A percentile compares a stretch with the other conserved stretches of the same genome.
Conservation (phyloP, 2,113 vertebrate genomes). For the Micromys minutus region DNA sequence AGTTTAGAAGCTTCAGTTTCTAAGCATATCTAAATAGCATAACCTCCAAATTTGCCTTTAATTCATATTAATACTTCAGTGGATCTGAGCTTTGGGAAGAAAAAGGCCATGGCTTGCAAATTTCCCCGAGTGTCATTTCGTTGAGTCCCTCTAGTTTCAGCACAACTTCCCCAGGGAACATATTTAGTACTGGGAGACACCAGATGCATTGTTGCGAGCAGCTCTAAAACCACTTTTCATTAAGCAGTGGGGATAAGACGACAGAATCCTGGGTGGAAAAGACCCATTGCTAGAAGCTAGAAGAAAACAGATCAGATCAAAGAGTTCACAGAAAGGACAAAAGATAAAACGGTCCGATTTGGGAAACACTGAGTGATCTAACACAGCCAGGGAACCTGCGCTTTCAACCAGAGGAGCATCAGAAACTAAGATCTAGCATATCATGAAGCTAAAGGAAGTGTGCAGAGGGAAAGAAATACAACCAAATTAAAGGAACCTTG, state of each 20-base stretch:
- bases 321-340: conserved; percentile 19
- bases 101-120: conserved; percentile 45
- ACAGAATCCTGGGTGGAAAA: neutral
- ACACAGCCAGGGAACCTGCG: neutral
- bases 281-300: neutral
- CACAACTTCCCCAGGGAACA: neutral
- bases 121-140: neutral
- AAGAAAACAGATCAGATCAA: conserved; percentile 38
- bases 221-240: neutral
- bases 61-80: conserved; percentile 42
- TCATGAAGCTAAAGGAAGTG: neutral
- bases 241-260: neutral
- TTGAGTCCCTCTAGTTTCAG: conserved; percentile 30
- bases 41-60: conserved; percentile 23
- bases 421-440: conserved; percentile 12
- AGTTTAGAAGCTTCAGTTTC: conserved; percentile 25
- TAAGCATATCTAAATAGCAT: conserved; percentile 27
- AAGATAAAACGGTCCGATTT: neutral
- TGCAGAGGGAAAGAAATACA: neutral
- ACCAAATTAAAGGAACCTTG: neutral
- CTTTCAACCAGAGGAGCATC: neutral
- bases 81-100: conserved; percentile 8
- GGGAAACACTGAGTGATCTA: neutral
- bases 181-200: conserved; percentile 44
- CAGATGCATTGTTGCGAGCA: neutral